Conservation (phyloP, 2,113 vertebrate genomes). For the Lates calcarifer region DNA sequence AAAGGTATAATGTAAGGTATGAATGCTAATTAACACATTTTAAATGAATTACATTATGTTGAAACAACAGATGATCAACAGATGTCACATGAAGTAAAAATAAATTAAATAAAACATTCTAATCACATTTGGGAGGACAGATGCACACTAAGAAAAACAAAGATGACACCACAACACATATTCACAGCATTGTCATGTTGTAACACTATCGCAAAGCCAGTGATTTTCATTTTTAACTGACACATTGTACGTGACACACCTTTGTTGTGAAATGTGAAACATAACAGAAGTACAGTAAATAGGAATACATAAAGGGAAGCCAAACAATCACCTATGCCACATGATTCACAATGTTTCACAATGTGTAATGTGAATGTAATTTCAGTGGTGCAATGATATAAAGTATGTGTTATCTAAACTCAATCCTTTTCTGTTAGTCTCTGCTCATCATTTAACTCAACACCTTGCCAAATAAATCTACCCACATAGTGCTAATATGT, state of each 20-base stretch:
- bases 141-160: background rate
- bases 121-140: background rate
- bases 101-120: background rate
- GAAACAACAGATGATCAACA: background rate
- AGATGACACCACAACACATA: background rate
- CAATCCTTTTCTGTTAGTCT: background rate
- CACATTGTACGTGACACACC: background rate
- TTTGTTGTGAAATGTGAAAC: background rate
- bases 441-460: conserved; percentile 13
- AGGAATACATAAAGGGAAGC: background rate
- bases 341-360: background rate
- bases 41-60: background rate
- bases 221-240: background rate
- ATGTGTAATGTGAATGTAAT: background rate
- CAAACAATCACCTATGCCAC: background rate
- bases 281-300: background rate
- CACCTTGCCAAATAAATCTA: conserved; percentile 11
- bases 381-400: background rate
- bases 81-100: background rate
- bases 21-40: background rate
- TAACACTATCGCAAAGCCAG: background rate
- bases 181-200: background rate
- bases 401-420: background rate
- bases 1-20: background rate
- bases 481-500: conserved; percentile 6